These are phyloP conservation scores for Eupithecia pulchellata DNA, from an alignment of 2,888 invertebrate species.

Conservation along the genomic window DNA sequence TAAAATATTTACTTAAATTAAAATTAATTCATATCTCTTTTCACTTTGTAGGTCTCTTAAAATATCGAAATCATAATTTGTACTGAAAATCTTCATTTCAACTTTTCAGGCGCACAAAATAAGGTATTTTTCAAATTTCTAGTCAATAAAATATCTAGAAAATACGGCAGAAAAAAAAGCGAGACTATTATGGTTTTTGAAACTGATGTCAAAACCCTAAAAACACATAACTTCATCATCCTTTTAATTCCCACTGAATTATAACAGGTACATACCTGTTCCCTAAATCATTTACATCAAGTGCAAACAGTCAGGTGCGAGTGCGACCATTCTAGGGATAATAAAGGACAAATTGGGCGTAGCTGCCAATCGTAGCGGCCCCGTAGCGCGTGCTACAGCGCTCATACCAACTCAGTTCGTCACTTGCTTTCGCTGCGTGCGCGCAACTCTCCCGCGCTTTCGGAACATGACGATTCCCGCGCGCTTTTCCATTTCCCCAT, in stretches of 20 bases:
- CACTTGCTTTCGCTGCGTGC: conserved; percentile 75
- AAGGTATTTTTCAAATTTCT: too few relatives aligned
- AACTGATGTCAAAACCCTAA: too few relatives aligned
- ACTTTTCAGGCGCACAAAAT: too few relatives aligned
- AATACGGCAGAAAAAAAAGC: too few relatives aligned
- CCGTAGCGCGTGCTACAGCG: conserved; percentile 66
- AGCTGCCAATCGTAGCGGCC: conserved; percentile 70
- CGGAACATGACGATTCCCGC: conserved; percentile 60
- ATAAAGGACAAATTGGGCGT: conserved; percentile 62
- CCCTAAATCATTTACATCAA: conserved; percentile 43
- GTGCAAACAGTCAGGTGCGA: conserved; percentile 49
- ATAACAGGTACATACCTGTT: background rate
- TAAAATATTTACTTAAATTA: too few relatives aligned
- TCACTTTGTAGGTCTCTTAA: too few relatives aligned
- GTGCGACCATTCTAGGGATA: conserved; percentile 55
- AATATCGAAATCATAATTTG: too few relatives aligned
- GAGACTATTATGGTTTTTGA: too few relatives aligned
- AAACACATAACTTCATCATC: background rate
- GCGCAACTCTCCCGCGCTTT: conserved; percentile 59
- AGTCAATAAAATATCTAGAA: too few relatives aligned
- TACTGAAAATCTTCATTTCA: too few relatives aligned
- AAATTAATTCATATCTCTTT: too few relatives aligned
- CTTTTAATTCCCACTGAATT: background rate
- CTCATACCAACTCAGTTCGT: conserved; percentile 67
- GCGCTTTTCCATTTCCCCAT: conserved; percentile 46